A percentile compares a stretch with the other conserved stretches of the same genome.
phyloP scores from a whole-genome alignment of 1,140 invertebrate genomes.

The Drosophila ambigua region DNA sequence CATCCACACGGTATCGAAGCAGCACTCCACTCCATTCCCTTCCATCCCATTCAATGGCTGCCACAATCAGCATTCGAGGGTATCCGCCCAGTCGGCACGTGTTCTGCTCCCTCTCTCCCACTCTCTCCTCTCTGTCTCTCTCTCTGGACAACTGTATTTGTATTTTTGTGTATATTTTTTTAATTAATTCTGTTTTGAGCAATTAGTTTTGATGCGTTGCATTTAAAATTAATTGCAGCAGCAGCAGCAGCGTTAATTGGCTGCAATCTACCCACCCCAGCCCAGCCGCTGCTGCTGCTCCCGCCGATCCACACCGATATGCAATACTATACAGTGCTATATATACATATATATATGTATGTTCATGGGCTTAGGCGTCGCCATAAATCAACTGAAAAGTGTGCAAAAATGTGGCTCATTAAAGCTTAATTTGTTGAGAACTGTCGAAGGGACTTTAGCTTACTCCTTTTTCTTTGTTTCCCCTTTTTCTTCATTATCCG shows the following conservation, averaged over 20 bases:
- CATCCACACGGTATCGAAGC: neutral
- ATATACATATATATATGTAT: too few relatives aligned
- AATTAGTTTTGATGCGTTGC: slow-evolving; percentile 63
- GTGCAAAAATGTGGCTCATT: slow-evolving; percentile 50
- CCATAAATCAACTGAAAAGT: slow-evolving; percentile 50
- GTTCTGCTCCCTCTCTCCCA: slow-evolving; percentile 2
- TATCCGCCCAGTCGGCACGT: slow-evolving; percentile 11
- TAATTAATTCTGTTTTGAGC: slow-evolving; percentile 60
- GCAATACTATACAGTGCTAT: too few relatives aligned
- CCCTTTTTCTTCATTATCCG: too few relatives aligned
- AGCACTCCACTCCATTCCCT: too few relatives aligned
- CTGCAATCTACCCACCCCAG: slow-evolving; percentile 34
- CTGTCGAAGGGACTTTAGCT: neutral
- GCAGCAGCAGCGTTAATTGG: slow-evolving; percentile 44
- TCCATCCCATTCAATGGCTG: neutral
- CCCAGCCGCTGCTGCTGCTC: neutral
- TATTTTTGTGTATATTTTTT: slow-evolving; percentile 39
- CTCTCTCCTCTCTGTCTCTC: slow-evolving; percentile 5
- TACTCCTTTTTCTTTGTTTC: too few relatives aligned
- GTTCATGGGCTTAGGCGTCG: slow-evolving; percentile 12
- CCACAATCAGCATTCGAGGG: neutral
- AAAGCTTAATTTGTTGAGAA: slow-evolving; percentile 38
- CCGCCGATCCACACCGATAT: neutral
- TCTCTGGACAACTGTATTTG: slow-evolving; percentile 6
- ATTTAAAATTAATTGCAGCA: slow-evolving; percentile 56